Conservation (phyloP, 2,797 vertebrate genomes). For the Pyrocephalus nanus region DNA sequence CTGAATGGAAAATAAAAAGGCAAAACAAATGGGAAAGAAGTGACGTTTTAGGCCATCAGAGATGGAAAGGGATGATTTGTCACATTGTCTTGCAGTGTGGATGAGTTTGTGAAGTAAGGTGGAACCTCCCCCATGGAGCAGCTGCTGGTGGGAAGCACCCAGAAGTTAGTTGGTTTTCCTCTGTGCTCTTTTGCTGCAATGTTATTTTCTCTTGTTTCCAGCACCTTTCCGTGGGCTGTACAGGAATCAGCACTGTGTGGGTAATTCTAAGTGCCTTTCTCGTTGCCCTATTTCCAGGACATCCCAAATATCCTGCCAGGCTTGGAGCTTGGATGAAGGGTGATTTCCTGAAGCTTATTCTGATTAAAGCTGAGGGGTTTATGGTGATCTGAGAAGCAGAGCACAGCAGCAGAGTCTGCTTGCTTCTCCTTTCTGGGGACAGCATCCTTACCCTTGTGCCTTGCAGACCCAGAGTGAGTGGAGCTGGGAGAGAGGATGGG, state of each 20-base stretch:
- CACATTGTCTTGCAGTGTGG: accelerated
- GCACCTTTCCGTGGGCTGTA: accelerated
- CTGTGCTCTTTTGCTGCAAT: not conserved
- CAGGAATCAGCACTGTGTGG: accelerated
- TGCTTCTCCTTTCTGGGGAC: not conserved
- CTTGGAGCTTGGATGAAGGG: not conserved
- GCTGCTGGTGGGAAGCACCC: not conserved
- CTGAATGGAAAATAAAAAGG: not conserved
- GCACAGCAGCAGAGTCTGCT: not conserved
- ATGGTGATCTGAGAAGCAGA: not conserved
- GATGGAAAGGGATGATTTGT: not conserved
- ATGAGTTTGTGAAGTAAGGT: not conserved
- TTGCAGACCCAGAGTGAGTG: not conserved
- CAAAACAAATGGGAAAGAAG: not conserved
- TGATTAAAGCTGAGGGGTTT: not conserved
- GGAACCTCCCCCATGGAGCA: not conserved
- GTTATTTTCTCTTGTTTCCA: not conserved
- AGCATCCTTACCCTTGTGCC: not conserved
- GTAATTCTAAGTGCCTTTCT: not conserved
- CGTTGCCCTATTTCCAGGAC: accelerated
- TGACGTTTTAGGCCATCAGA: not conserved
- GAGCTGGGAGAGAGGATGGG: not conserved
- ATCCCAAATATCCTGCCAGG: not conserved
- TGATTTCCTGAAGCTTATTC: not conserved
- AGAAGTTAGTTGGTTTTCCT: not conserved